Evolutionary conservation across 2,888 invertebrate genomes (phyloP).

Genomic region (Amphipyra tragopoginis): DNA sequence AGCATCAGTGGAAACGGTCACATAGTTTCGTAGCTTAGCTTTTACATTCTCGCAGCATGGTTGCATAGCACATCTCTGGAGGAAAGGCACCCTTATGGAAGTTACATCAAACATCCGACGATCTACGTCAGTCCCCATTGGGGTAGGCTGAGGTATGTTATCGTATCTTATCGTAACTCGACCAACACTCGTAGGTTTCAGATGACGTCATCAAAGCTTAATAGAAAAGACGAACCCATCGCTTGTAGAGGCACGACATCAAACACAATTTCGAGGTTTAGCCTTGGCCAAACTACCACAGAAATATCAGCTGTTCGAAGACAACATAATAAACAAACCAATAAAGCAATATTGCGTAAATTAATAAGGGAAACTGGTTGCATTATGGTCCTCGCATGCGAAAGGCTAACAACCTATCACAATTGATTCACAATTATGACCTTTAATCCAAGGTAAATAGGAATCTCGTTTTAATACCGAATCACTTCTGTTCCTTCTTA

Average conservation of each 20-base stretch:
- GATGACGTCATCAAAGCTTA: conserved; percentile 34
- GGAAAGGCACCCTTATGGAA: no score
- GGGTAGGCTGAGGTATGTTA: conserved; percentile 3
- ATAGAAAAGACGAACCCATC: conserved; percentile 22
- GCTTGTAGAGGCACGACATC: conserved; percentile 18
- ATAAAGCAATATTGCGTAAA: conserved; percentile 7
- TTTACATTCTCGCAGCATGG: no score
- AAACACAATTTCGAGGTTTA: background rate
- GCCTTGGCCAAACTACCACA: background rate
- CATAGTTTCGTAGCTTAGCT: no score
- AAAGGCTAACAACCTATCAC: conserved; percentile 42
- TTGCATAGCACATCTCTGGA: no score
- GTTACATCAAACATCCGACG: no score
- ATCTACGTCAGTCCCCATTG: no score
- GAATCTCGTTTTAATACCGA: conserved; percentile 14
- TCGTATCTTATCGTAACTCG: conserved; percentile 20
- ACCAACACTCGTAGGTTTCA: background rate
- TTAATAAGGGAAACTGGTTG: conserved; percentile 39
- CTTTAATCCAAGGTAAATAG: conserved; percentile 45
- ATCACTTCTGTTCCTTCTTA: conserved; percentile 1
- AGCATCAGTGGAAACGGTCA: no score
- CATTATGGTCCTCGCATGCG: conserved; percentile 9
- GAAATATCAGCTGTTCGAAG: conserved; percentile 5
- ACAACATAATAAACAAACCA: conserved; percentile 1
- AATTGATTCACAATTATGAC: conserved; percentile 46